Evolutionary conservation across 2,113 vertebrate genomes (phyloP), one percentile per base, ranked within the genome.

Genomic region (Phaetusa simplex): DNA sequence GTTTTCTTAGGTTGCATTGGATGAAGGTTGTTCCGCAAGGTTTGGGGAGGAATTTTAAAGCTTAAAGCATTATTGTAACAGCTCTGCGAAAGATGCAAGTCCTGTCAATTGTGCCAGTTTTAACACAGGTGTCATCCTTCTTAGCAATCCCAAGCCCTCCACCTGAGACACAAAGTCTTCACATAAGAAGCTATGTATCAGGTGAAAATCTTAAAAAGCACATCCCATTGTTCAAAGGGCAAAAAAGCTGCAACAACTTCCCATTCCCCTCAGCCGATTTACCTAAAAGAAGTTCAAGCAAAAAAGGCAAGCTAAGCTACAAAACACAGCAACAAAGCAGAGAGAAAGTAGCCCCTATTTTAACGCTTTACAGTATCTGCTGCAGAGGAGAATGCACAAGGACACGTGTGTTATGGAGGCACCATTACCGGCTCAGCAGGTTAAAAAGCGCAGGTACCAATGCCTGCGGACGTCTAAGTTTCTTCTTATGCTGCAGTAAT

Each of bases 401-500:
- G 69, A 86, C 40, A 32, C 8, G 0, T 21, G 17, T 53, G 43
- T 23, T 72, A n/a, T 0, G 23, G 30, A 78, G 62, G 40, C 22
- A 27, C 10, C 5, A 8, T 78, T 98, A 99, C 99, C 99, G 98
- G 90, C 98, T 97, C 16, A 99, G 98, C 69, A 99, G 98, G 58
- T 96, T 98, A 97, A 99, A 99, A 26, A 99, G 98, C 3, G 97
- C 96, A 5, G 99, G 99, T 11, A 99, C 98, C 97, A 99, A 30
- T 1, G 84, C 83, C 95, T 99, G 98, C 0, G 98, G 98, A 38
- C 88, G 97, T 94, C 95, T 98, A 34, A 99, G 98, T 85, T 99
- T 99, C 98, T 99, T 99, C 97, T 99, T 99, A 96, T 99, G 99
- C 93, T 99, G 99, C 79, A 99, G 98, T 61, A 99, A 97, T 95